These are phyloP conservation scores for Chlorocebus sabaeus DNA, from an alignment of 2,113 vertebrate species.

Conservation along the genomic window DNA sequence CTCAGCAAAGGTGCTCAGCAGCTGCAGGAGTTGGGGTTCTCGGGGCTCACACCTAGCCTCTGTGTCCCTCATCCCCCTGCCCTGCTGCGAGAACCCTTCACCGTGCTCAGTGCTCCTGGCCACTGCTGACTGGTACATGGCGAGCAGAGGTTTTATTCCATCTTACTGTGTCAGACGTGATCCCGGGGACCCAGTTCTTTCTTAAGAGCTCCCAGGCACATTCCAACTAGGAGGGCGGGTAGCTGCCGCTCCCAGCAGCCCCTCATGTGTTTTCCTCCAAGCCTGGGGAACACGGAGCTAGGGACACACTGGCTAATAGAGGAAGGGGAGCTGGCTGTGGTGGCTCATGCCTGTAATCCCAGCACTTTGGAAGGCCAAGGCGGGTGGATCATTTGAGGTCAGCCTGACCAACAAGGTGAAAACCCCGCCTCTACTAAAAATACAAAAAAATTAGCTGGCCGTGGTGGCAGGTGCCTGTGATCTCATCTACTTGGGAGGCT, in stretches of 20 bases:
- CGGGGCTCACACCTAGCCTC: background rate
- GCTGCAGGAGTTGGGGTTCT: background rate
- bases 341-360: no score
- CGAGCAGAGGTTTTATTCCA: fast-evolving
- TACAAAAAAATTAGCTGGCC: no score
- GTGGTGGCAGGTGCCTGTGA: no score
- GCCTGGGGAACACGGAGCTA: background rate
- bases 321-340: no score
- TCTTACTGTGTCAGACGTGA: background rate
- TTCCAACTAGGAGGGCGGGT: background rate
- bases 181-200: slow-evolving; percentile 59
- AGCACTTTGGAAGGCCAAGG: no score
- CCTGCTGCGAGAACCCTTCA: background rate
- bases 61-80: fast-evolving
- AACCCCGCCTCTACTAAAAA: no score
- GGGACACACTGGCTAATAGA: no score
- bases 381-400: no score
- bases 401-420: no score
- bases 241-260: background rate
- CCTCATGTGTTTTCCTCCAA: background rate
- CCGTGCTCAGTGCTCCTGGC: background rate
- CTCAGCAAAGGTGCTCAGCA: fast-evolving
- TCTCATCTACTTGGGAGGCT: no score
- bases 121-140: background rate
- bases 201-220: background rate